A percentile compares a stretch with the other conserved stretches of the same genome.
Evolutionary conservation across 2,113 vertebrate species (phyloP).

Genomic region (Perccottus glenii): DNA sequence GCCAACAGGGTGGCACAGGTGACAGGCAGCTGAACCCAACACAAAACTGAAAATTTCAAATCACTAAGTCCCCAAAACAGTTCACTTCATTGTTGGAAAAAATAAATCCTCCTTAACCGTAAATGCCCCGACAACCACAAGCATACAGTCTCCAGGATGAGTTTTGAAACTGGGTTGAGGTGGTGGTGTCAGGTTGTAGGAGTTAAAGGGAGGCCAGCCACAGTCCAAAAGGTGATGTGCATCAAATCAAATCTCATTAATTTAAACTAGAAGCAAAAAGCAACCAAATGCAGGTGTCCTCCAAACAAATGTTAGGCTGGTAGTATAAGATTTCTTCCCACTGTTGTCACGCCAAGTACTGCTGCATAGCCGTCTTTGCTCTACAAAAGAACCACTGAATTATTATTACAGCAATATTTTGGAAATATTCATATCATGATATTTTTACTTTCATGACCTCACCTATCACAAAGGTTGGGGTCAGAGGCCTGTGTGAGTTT

Average conservation of each 20-base stretch:
- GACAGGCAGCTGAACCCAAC: constrained; percentile 46
- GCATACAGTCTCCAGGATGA: constrained; percentile 17
- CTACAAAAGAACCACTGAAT: constrained; percentile 74
- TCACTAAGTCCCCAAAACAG: constrained; percentile 50
- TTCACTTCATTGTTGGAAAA: constrained; percentile 37
- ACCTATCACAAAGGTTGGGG: constrained; percentile 96
- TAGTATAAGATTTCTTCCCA: constrained; percentile 72
- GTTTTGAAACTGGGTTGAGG: constrained; percentile 15
- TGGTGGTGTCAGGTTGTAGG: constrained; percentile 9
- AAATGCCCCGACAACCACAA: constrained; percentile 15
- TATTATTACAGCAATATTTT: neutral
- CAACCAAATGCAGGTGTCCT: constrained; percentile 41
- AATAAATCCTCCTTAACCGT: constrained; percentile 22
- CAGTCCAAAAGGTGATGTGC: constrained; percentile 72
- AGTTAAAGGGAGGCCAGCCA: constrained; percentile 41
- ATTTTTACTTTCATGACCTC: constrained; percentile 39
- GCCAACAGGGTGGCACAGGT: constrained; percentile 41
- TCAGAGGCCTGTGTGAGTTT: constrained; percentile 94
- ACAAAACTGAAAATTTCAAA: constrained; percentile 32
- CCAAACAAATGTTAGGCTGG: constrained; percentile 62
- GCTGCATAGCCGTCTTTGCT: constrained; percentile 98
- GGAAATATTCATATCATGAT: neutral
- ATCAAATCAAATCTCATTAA: constrained; percentile 64
- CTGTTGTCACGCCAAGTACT: constrained; percentile 94
- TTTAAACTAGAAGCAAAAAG: constrained; percentile 36